Percentiles rank a stretch among this genome's conserved stretches.
These are phyloP conservation scores for Anguilla marmorata DNA, from an alignment of 2,797 vertebrate species.

Conservation along the genomic window DNA sequence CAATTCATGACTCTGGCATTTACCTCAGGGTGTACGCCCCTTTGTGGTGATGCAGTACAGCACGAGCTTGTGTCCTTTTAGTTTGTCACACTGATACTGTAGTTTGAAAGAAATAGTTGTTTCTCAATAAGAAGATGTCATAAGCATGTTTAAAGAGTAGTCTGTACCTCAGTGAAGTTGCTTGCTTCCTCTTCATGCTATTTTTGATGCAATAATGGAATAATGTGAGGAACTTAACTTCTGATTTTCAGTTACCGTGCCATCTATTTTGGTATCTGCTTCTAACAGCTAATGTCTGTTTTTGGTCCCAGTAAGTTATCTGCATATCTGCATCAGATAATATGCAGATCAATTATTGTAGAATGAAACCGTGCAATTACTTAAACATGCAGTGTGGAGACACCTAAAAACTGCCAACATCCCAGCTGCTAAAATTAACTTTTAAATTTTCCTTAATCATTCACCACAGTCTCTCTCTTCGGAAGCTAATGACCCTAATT, in stretches of 20 bases:
- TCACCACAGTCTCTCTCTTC: slow-evolving; percentile 26
- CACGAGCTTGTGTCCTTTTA: neutral
- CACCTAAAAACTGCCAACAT: slow-evolving; percentile 23
- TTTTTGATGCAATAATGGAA: neutral
- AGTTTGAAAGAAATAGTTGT: neutral
- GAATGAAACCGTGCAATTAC: neutral
- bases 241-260: neutral
- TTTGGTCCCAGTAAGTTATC: neutral
- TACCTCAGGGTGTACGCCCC: neutral
- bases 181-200: neutral
- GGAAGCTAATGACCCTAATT: slow-evolving; percentile 39
- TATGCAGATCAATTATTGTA: neutral
- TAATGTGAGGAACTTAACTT: neutral
- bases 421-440: slow-evolving; percentile 37
- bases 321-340: neutral
- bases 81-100: neutral
- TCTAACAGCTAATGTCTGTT: neutral
- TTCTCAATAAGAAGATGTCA: neutral
- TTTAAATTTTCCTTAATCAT: slow-evolving; percentile 29
- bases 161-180: neutral
- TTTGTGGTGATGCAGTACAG: neutral
- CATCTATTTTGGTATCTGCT: neutral
- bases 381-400: neutral
- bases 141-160: neutral
- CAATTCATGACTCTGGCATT: slow-evolving; percentile 2